Conservation (phyloP, 2,113 vertebrate species). For the Atractosteus spatula region DNA sequence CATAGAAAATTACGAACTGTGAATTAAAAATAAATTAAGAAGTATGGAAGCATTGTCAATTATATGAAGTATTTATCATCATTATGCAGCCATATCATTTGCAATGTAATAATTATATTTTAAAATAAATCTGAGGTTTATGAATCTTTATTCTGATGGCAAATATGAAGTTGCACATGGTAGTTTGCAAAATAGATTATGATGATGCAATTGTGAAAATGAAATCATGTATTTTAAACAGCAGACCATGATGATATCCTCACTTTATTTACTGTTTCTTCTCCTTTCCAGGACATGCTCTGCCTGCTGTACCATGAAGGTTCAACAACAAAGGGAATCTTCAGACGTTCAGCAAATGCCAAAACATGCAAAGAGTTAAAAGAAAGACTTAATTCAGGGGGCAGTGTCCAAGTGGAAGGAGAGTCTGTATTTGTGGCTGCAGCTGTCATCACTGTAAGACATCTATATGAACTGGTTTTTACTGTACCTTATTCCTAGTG, state of each 20-base stretch:
- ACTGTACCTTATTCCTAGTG: neutral
- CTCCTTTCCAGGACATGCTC: slow-evolving; percentile 61
- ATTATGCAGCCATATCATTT: too few relatives aligned
- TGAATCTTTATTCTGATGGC: too few relatives aligned
- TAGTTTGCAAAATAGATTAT: too few relatives aligned
- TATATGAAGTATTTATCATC: too few relatives aligned
- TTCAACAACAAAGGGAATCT: slow-evolving; percentile 69
- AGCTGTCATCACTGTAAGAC: slow-evolving; percentile 69
- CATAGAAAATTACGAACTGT: too few relatives aligned
- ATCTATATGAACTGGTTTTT: neutral
- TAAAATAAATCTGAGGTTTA: too few relatives aligned
- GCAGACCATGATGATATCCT: neutral
- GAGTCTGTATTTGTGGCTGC: slow-evolving; percentile 74
- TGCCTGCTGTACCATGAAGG: slow-evolving; percentile 66
- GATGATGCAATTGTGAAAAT: too few relatives aligned
- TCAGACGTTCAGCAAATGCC: slow-evolving; percentile 73
- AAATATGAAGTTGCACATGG: too few relatives aligned
- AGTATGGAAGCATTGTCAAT: too few relatives aligned
- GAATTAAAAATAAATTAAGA: too few relatives aligned
- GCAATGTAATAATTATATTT: too few relatives aligned
- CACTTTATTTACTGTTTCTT: neutral
- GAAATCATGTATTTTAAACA: too few relatives aligned
- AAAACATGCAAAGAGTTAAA: slow-evolving; percentile 73
- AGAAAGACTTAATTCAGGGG: slow-evolving; percentile 67
- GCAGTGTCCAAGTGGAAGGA: slow-evolving; percentile 57